Evolutionary conservation across 2,888 invertebrate genomes (phyloP), one percentile per base, ranked within the genome.

Genomic region (Bursaphelenchus okinawaensis): DNA sequence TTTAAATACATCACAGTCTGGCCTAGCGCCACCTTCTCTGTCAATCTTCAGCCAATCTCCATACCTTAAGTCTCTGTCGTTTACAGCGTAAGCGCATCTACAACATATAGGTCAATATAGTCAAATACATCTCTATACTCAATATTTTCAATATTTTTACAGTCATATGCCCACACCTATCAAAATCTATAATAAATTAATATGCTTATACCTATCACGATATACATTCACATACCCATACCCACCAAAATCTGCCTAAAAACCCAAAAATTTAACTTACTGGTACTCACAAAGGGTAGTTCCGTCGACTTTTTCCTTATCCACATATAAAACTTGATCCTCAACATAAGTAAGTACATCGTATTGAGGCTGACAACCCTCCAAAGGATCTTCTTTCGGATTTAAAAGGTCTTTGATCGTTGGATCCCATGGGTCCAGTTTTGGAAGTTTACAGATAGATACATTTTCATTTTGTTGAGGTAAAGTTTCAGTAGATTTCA

Each of bases 381-480:
- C 23, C 12, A 51, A n/a, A 7, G 62, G 67, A 55, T 68, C 55
- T 12, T 55, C 23, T 22, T 28, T 51, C 7, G 28, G 26, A 19
- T 52, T 29, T 20, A 68, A 22, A 20, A 28, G 40, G 16, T 50
- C n/a, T 9, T 31, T 16, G 8, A 65, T 68, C n/a, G 22, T 56
- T 0, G 68, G 55, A 55, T 68, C 68, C 68, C 68, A 69, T 7
- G 68, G 68, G 31, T 68, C 68, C 27, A 68, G 50, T 12, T 68
- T 51, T 23, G 59, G 60, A 6, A 68, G 67, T 22, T 26, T 19
- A 22, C 65, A 65, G 57, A 24, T 26, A n/a, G 26, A 22, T 16
- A 24, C 3, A 40, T 40, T 40, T 4, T 12, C 12, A 40, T n/a
- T n/a, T n/a, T n/a, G n/a, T n/a, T n/a, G n/a, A n/a, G n/a, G n/a